phyloP scores from a whole-genome alignment of 2,797 vertebrate genomes.

The Sebastes dallii region DNA sequence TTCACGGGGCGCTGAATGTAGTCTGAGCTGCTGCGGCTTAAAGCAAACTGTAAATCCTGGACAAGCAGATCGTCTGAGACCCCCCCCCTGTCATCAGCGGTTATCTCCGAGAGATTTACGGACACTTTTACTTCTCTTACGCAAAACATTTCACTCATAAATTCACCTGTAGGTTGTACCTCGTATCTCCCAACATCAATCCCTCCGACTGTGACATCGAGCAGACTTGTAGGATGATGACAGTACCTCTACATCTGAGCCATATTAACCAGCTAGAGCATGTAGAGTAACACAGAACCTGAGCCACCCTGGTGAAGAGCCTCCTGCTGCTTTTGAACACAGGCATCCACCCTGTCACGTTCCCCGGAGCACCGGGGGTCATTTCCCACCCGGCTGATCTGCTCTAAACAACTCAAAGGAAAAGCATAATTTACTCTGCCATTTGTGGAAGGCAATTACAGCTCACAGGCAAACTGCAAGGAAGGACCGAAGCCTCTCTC shows the following conservation, averaged over 20 bases:
- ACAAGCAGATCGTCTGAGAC: constrained; percentile 18
- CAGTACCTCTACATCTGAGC: constrained; percentile 45
- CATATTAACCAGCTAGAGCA: constrained; percentile 21
- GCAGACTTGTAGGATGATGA: not conserved
- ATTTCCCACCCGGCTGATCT: constrained; percentile 64
- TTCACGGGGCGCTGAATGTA: constrained; percentile 3
- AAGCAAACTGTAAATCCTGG: constrained; percentile 53
- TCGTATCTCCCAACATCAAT: constrained; percentile 19
- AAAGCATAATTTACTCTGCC: constrained; percentile 78
- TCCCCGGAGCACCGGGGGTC: constrained; percentile 52
- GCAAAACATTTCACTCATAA: constrained; percentile 48
- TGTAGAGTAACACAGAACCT: constrained; percentile 23
- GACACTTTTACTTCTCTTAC: constrained; percentile 36
- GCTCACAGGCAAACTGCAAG: constrained; percentile 17
- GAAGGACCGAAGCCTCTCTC: not conserved
- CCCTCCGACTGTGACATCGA: constrained; percentile 1
- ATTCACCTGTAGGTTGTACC: constrained; percentile 8
- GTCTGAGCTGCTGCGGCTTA: constrained; percentile 9
- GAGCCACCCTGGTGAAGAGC: not conserved
- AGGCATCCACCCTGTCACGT: constrained; percentile 34
- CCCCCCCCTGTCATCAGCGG: constrained; percentile 35
- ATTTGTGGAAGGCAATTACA: constrained; percentile 68
- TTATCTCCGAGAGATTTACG: constrained; percentile 49
- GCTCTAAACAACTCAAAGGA: constrained; percentile 77
- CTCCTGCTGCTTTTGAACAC: constrained; percentile 30